Evolutionary conservation across 2,797 vertebrate genomes (phyloP).

Genomic region (Diglossa cyanea): DNA sequence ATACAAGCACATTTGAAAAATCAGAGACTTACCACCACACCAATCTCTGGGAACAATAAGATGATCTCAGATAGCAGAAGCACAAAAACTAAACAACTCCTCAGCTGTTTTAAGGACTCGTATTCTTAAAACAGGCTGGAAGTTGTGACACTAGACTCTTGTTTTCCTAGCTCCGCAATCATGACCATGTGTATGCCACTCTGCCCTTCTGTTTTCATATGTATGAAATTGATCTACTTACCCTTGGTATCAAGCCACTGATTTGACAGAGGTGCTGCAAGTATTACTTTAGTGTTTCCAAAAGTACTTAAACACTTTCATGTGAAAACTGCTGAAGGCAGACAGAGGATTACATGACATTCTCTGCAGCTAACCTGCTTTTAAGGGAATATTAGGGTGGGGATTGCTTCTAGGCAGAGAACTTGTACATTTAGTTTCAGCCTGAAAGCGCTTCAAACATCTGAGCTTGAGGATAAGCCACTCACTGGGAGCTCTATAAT

Average conservation of each 20-base stretch:
- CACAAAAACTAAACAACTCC: not conserved
- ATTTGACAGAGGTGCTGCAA: conserved; percentile 8
- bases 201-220: not conserved
- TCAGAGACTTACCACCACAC: not conserved
- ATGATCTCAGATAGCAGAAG: not conserved
- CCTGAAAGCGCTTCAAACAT: conserved; percentile 44
- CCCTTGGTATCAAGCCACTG: not conserved
- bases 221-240: not conserved
- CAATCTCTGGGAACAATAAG: not conserved
- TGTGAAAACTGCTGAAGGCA: conserved; percentile 6
- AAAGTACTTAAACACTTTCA: conserved; percentile 38
- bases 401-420: conserved; percentile 31
- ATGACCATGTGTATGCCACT: not conserved
- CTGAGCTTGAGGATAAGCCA: conserved; percentile 37
- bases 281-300: conserved; percentile 29
- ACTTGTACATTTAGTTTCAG: conserved; percentile 14
- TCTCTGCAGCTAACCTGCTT: conserved; percentile 46
- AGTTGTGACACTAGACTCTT: not conserved
- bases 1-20: not conserved
- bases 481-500: conserved; percentile 26
- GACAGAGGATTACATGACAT: conserved; percentile 24
- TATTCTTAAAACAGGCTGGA: not conserved
- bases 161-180: not conserved
- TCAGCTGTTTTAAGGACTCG: not conserved
- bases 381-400: conserved; percentile 35